phyloP scores from a whole-genome alignment of 2,797 vertebrate genomes.

The Columba guinea region DNA sequence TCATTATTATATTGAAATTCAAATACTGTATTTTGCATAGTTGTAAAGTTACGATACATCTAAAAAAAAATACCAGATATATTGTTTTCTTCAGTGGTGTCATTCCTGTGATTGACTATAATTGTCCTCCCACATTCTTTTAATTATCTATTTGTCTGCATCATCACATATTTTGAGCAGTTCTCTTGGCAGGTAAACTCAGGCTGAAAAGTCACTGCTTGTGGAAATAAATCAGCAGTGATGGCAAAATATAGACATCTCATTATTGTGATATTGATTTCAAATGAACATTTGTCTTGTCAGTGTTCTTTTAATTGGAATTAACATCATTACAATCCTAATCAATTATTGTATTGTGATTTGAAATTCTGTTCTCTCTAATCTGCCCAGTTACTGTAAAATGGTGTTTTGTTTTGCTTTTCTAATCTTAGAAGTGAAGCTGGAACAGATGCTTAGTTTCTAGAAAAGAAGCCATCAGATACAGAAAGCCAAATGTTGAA shows the following conservation, averaged over 20 bases:
- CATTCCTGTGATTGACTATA: background rate
- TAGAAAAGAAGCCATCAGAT: background rate
- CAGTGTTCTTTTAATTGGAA: constrained; percentile 44
- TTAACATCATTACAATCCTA: constrained; percentile 24
- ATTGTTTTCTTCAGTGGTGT: background rate
- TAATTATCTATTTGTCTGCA: background rate
- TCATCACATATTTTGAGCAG: constrained; percentile 32
- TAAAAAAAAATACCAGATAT: background rate
- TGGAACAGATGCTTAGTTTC: background rate
- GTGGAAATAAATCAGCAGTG: constrained; percentile 36
- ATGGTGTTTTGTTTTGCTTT: background rate
- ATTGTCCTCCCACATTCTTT: background rate
- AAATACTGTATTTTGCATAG: background rate
- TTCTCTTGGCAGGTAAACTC: constrained; percentile 1
- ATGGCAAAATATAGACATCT: background rate
- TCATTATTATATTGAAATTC: background rate
- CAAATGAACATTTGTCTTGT: constrained; percentile 20
- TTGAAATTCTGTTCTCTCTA: constrained; percentile 21
- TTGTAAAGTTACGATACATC: background rate
- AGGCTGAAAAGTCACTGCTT: background rate
- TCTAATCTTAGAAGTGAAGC: background rate
- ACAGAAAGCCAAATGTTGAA: background rate
- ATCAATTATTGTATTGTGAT: constrained; percentile 15
- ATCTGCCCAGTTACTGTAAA: background rate
- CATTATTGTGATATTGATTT: constrained; percentile 47